Conservation (phyloP, 1,140 invertebrate species). For the Drosophila auraria region DNA sequence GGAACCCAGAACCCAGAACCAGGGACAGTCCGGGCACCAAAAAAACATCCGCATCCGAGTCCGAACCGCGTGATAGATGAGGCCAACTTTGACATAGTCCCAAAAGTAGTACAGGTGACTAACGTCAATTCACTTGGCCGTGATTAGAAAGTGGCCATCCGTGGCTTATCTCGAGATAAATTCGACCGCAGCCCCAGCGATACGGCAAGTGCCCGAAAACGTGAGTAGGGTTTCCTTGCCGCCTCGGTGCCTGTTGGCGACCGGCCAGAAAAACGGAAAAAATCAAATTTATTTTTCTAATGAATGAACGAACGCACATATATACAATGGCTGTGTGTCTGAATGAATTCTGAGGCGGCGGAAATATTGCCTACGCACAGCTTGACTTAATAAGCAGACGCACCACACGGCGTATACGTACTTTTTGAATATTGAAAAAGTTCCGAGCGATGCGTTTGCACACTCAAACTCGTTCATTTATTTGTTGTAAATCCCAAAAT, state of each 20-base stretch:
- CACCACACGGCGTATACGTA: constrained; percentile 70
- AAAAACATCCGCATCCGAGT: constrained; percentile 46
- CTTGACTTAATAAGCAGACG: constrained; percentile 62
- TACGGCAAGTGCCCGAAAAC: constrained; percentile 50
- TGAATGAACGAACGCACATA: constrained; percentile 54
- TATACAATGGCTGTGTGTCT: constrained; percentile 20
- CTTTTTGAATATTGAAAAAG: constrained; percentile 48
- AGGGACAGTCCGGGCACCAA: constrained; percentile 54
- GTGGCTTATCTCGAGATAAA: constrained; percentile 46
- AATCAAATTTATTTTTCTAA: constrained; percentile 76
- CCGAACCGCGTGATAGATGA: constrained; percentile 56
- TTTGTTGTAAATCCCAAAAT: constrained; percentile 50
- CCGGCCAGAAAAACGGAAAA: constrained; percentile 49
- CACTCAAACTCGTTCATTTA: constrained; percentile 55
- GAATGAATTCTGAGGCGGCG: constrained; percentile 52
- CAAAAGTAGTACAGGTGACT: constrained; percentile 39
- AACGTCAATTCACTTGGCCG: constrained; percentile 71
- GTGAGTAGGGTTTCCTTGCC: constrained; percentile 54
- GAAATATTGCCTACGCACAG: constrained; percentile 60
- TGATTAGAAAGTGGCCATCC: constrained; percentile 55
- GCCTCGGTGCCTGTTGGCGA: constrained; percentile 53
- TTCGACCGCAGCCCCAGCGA: constrained; percentile 8
- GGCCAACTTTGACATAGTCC: constrained; percentile 62
- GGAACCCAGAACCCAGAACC: constrained; percentile 30
- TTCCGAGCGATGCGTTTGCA: constrained; percentile 25